Base-by-base conservation (phyloP, 2,888 invertebrate species). In the Stegophylla sp. region DNA sequence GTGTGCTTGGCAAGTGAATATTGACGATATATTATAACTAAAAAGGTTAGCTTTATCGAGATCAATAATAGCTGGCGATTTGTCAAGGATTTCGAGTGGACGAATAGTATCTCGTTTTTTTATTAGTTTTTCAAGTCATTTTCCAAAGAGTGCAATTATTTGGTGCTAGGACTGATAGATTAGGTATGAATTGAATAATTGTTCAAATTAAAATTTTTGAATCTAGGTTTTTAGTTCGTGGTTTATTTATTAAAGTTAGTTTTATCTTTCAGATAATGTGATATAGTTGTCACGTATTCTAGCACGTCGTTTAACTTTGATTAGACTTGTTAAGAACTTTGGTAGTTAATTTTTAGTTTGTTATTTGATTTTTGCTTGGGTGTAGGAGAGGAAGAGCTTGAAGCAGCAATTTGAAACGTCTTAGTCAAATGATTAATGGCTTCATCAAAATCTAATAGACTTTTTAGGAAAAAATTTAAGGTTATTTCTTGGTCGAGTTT, bases 101-200 rank as follows among this genome's bases (percentile, higher is more conserved):
- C 41, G 41, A 0, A 41, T 64, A 41, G 34, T 64, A n/a, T 64
- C 41, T 41, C 41, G 41, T 10, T 41, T n/a, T 41, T 64, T 41
- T 1, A 4, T 64, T 64, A 64, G 41, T 3, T 10, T 64, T 41
- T 64, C 41, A n/a, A 1, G 63, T 64, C 12, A 15, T 64, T 41
- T 64, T 64, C 63, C 20, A 64, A 41, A 64, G 20, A n/a, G 63
- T 41, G 41, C 41, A 34, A n/a, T 64, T 64, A 3, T 64, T 64
- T 0, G 41, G 63, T 41, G n/a, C 12, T 20, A 64, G 63, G 20
- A 41, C 41, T n/a, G n/a, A n/a, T n/a, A n/a, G 20, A 4, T 41
- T 64, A 41, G 7, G 10, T 64, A 64, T 64, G 9, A 4, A 43
- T 41, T 13, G 20, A n/a, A n/a, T n/a, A 64, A 64, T 41, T 64